phyloP scores from a whole-genome alignment of 2,113 vertebrate genomes.

The Calidris pygmaea region DNA sequence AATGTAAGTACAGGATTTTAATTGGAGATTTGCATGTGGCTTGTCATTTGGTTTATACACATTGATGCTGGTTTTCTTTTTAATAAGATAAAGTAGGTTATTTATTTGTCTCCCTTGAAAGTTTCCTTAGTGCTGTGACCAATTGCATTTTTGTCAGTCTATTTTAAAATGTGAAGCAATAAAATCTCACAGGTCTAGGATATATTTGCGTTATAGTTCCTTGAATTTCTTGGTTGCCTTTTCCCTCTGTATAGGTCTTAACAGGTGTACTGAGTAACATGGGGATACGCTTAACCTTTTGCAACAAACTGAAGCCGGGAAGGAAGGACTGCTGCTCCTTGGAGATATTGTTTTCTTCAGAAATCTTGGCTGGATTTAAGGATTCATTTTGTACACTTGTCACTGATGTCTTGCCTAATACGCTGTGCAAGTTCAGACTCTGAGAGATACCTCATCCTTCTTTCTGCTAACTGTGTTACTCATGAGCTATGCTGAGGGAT shows the following conservation, averaged over 20 bases:
- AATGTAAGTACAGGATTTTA: neutral
- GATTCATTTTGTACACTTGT: neutral
- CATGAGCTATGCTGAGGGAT: neutral
- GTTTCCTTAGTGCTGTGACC: neutral
- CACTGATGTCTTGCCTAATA: neutral
- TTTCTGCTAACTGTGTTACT: neutral
- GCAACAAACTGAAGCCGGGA: neutral
- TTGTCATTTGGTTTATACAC: neutral
- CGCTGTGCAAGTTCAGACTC: neutral
- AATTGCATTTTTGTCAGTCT: neutral
- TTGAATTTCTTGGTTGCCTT: neutral
- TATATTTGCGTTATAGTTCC: neutral
- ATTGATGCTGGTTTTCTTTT: neutral
- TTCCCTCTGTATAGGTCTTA: neutral
- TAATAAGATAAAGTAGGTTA: constrained; percentile 6
- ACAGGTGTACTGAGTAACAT: neutral
- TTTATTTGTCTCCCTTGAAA: constrained; percentile 25
- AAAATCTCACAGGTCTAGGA: neutral
- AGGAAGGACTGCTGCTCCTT: neutral
- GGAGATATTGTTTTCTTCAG: neutral
- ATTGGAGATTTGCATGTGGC: neutral
- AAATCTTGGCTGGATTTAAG: neutral
- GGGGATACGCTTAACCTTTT: neutral
- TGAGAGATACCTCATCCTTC: neutral
- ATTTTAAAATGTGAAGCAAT: constrained; percentile 19